These are phyloP conservation scores for Pristionchus mayeri DNA, from an alignment of 2,888 invertebrate genomes.

Conservation along the genomic window DNA sequence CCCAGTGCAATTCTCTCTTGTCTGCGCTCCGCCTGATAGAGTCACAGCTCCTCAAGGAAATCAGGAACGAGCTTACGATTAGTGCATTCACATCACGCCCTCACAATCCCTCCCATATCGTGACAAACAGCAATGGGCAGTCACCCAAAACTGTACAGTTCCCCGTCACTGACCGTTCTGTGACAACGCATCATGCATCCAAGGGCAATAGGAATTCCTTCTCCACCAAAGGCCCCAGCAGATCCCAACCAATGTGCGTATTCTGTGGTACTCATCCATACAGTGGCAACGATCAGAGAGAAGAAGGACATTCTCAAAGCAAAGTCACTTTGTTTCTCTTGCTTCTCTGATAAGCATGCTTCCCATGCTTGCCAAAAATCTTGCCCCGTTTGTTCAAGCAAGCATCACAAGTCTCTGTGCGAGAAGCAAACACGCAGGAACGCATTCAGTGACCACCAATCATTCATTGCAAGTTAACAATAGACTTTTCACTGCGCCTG, in stretches of 20 bases:
- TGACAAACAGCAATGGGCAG: no score
- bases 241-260: no score
- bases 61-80: background rate
- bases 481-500: no score
- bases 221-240: no score
- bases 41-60: background rate
- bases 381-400: background rate
- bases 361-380: background rate
- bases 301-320: background rate
- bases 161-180: background rate
- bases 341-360: background rate
- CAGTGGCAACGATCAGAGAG: background rate
- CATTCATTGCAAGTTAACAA: background rate
- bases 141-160: no score
- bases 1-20: no score
- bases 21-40: no score
- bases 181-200: background rate
- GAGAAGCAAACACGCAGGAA: background rate
- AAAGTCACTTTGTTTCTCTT: background rate
- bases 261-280: background rate
- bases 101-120: no score
- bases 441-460: background rate
- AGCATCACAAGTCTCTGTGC: background rate
- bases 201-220: background rate
- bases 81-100: background rate